These are phyloP conservation scores for Paratilapia polleni DNA, from an alignment of 2,113 vertebrate species.

Conservation along the genomic window DNA sequence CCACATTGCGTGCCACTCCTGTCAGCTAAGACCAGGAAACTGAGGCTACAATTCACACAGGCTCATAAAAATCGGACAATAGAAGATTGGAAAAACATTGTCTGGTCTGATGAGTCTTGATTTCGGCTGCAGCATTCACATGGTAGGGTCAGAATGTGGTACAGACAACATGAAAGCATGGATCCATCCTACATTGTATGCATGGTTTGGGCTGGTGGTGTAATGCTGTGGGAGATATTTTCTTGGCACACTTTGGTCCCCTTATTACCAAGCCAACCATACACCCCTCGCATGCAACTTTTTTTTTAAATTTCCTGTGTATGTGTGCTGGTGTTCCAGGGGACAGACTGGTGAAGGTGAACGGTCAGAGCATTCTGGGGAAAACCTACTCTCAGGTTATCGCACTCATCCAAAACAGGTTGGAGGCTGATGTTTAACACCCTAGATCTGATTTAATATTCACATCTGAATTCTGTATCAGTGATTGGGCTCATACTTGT, in stretches of 20 bases:
- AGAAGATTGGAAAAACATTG: background rate
- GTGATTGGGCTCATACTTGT: background rate
- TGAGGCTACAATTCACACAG: background rate
- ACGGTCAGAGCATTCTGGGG: conserved; percentile 91
- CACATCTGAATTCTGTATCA: background rate
- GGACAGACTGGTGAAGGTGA: conserved; percentile 94
- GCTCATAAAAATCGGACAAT: background rate
- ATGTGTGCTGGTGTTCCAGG: conserved; percentile 76
- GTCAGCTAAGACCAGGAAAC: background rate
- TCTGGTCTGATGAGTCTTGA: background rate
- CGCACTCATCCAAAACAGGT: conserved; percentile 95
- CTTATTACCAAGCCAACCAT: background rate
- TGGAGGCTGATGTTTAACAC: conserved; percentile 3
- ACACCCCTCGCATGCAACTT: background rate
- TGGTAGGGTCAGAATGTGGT: background rate
- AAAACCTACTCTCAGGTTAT: conserved; percentile 98
- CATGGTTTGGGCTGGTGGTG: background rate
- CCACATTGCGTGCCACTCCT: background rate
- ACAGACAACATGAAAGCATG: background rate
- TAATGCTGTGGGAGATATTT: background rate
- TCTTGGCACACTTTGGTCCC: background rate
- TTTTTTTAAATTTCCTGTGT: background rate
- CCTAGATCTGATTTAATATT: background rate
- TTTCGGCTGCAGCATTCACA: too few relatives aligned
- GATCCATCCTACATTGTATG: background rate